These are phyloP conservation scores for Anser cygnoides DNA, from an alignment of 2,113 vertebrate species.

Conservation along the genomic window DNA sequence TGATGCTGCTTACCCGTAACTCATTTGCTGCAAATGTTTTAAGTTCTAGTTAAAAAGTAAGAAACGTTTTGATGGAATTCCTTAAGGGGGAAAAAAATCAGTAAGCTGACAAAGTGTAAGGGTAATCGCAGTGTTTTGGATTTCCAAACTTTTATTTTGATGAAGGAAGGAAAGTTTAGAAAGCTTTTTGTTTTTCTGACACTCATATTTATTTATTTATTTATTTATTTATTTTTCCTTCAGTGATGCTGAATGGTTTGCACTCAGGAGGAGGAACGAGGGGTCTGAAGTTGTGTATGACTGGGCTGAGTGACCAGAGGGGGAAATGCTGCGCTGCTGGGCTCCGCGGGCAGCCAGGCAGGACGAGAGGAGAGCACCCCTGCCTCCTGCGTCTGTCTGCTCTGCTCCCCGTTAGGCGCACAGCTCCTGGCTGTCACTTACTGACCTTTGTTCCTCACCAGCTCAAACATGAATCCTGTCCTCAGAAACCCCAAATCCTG, in stretches of 20 bases:
- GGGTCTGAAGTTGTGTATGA: neutral
- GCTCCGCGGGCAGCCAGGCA: neutral
- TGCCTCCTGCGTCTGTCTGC: too few species aligned
- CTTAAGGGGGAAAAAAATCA: neutral
- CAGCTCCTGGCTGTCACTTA: neutral
- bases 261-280: fast-evolving
- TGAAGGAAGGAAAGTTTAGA: neutral
- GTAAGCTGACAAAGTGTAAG: neutral
- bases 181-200: neutral
- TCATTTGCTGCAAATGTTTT: neutral
- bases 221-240: neutral
- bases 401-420: neutral
- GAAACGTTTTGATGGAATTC: neutral
- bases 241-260: neutral
- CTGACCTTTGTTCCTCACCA: neutral
- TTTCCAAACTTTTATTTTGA: neutral
- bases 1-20: neutral
- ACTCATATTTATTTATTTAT: too few species aligned
- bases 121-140: neutral
- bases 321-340: neutral
- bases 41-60: neutral
- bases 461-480: neutral
- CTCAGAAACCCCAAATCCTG: neutral
- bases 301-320: too few species aligned
- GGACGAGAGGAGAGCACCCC: fast-evolving